Evolutionary conservation across 30 jellyfish, hydroid and myxozoan species (phyloP).

Genomic region (Clytia hemisphaerica): DNA sequence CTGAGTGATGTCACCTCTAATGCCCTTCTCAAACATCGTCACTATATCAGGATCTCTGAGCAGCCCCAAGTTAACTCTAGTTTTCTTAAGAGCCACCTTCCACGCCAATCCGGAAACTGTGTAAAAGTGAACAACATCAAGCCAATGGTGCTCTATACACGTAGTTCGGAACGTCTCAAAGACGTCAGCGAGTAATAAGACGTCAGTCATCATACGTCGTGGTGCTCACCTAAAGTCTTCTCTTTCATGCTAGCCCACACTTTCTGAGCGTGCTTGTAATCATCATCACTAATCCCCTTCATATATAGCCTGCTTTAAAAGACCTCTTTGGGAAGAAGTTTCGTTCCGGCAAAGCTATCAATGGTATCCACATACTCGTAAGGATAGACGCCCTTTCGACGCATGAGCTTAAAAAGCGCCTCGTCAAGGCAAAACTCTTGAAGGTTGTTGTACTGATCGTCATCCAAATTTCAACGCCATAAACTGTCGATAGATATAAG

Average conservation of each 20-base stretch:
- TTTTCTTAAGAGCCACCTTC: slow-evolving; percentile 39
- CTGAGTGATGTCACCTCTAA: slow-evolving; percentile 34
- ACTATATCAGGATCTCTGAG: slow-evolving; percentile 16
- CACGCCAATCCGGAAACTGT: slow-evolving; percentile 57
- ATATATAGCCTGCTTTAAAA: slow-evolving; percentile 17
- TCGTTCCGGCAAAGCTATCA: too few species aligned
- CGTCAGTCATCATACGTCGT: slow-evolving; percentile 2
- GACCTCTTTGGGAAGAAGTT: too few species aligned
- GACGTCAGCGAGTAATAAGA: slow-evolving; percentile 40
- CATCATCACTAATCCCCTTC: slow-evolving; percentile 12
- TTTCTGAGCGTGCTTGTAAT: slow-evolving; percentile 22
- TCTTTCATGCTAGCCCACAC: background rate
- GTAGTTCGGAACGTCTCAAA: slow-evolving; percentile 30
- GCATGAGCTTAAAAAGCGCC: too few species aligned
- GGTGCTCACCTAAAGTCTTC: slow-evolving; percentile 1
- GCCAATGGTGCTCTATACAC: background rate
- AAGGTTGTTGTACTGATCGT: background rate
- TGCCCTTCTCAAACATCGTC: too few species aligned
- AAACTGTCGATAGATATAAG: background rate
- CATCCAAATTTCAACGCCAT: background rate
- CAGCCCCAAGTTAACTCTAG: too few species aligned
- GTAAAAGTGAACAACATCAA: slow-evolving; percentile 43
- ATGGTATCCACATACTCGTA: slow-evolving; percentile 13
- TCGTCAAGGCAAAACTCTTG: background rate
- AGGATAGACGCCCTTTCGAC: slow-evolving; percentile 32